Evolutionary conservation across 2,113 vertebrate species (phyloP), one percentile per base, ranked within the genome.

Genomic region (Bombycilla garrulus): DNA sequence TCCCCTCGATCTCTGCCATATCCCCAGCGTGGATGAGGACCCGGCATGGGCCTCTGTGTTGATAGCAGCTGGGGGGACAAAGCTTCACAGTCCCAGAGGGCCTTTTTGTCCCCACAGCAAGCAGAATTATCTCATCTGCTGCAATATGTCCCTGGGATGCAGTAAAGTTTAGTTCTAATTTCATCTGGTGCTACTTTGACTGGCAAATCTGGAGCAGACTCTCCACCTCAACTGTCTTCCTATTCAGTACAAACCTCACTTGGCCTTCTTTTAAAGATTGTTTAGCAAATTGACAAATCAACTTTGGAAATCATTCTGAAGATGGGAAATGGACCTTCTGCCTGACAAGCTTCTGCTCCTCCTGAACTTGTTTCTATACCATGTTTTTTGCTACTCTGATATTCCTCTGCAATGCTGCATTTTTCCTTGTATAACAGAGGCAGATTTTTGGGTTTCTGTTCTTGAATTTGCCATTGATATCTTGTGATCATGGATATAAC

Each of bases 1-100:
- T 14, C 3, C 15, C 2, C 10, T 83, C 0, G 0, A 18, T 20
- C 33, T 13, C 71, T 70, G 45, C 15, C 8, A 1, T 58, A 29
- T 10, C 13, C 4, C 19, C 58, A 35, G 16, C 53, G n/a, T 15
- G n/a, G 81, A 35, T 0, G 1, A 38, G 23, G 33, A 79, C 17
- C 33, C 20, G 8, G 18, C n/a, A 25, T 0, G 1, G 64, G 47
- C 8, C 4, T 66, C 57, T 40, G 0, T 20, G 16, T 4, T 74
- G 50, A 9, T 1, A 0, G 10, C 5, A 15, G 19, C 10, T 4
- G 12, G 5, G 8, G 6, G 9, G 3, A 51, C 18, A 62, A 48
- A 45, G 11, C 45, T 91, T 60, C 31, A 31, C 9, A 64, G 20
- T 10, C 24, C n/a, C 29, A 58, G 33, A 28, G 24, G 11, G 3